A percentile compares a stretch with the other conserved stretches of the same genome.
These are phyloP conservation scores for Glaucidium brasilianum DNA, from an alignment of 2,113 vertebrate species.

Conservation along the genomic window DNA sequence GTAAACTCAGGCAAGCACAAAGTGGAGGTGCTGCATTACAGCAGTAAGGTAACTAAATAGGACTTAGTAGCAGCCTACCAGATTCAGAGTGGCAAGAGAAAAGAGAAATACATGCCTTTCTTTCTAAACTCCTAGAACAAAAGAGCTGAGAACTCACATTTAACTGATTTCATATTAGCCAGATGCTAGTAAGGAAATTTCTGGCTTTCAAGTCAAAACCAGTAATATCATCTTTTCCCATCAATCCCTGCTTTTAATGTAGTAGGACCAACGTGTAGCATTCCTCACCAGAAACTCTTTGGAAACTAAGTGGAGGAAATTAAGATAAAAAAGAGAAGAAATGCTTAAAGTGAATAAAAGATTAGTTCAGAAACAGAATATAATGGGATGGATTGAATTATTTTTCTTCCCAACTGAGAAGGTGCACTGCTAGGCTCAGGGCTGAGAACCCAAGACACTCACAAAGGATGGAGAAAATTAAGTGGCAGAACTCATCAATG, in stretches of 20 bases:
- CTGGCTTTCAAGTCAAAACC: neutral
- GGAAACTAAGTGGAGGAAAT: neutral
- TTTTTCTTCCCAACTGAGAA: neutral
- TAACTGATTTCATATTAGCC: neutral
- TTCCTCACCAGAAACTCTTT: neutral
- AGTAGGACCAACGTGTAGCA: neutral
- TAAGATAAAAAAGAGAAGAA: neutral
- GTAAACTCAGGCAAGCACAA: neutral
- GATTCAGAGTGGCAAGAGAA: neutral
- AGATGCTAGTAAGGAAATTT: neutral
- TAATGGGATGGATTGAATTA: neutral
- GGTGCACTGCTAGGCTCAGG: neutral
- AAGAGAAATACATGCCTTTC: neutral
- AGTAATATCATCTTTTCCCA: neutral
- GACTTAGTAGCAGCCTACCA: neutral
- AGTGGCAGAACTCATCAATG: neutral
- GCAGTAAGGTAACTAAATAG: neutral
- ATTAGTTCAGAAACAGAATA: neutral
- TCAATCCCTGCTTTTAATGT: neutral
- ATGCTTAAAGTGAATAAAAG: neutral
- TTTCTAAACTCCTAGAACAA: neutral
- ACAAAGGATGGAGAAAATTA: neutral
- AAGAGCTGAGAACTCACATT: neutral
- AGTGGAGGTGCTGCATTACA: neutral
- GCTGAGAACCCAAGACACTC: neutral